Conservation (phyloP, 2,113 vertebrate genomes). For the Setophaga kirtlandii region DNA sequence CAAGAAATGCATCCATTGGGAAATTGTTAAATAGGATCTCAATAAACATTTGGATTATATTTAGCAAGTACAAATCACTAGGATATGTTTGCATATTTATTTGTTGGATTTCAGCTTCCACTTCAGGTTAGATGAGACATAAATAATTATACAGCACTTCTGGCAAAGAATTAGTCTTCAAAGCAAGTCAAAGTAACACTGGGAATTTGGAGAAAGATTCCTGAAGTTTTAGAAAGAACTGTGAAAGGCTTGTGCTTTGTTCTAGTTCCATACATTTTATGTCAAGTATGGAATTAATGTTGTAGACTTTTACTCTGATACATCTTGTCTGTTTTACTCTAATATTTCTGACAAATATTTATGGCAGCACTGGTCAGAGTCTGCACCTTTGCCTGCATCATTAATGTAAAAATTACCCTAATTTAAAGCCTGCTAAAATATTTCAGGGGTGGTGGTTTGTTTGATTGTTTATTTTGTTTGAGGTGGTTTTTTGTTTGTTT, state of each 20-base stretch:
- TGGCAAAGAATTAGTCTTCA: conserved; percentile 17
- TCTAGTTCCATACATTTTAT: not conserved
- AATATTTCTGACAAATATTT: not conserved
- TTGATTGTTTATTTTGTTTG: not conserved
- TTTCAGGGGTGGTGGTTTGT: not conserved
- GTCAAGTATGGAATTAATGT: not conserved
- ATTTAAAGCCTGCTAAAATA: not conserved
- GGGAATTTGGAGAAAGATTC: not conserved
- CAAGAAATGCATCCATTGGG: not conserved
- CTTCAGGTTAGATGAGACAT: conserved; percentile 19
- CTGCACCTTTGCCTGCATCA: not conserved
- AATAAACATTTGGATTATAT: not conserved
- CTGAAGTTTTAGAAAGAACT: not conserved
- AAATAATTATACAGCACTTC: not conserved
- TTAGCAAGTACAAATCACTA: conserved; percentile 36
- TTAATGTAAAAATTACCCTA: not conserved
- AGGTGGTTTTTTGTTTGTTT: not conserved
- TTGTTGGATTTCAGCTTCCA: conserved; percentile 10
- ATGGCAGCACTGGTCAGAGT: not conserved
- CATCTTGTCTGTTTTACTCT: not conserved
- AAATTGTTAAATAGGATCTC: not conserved
- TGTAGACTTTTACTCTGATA: not conserved
- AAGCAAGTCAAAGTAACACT: not conserved
- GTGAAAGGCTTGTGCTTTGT: not conserved
- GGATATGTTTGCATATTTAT: conserved; percentile 16